phyloP scores from a whole-genome alignment of 1,140 invertebrate species.

The Drosophila willistoni region DNA sequence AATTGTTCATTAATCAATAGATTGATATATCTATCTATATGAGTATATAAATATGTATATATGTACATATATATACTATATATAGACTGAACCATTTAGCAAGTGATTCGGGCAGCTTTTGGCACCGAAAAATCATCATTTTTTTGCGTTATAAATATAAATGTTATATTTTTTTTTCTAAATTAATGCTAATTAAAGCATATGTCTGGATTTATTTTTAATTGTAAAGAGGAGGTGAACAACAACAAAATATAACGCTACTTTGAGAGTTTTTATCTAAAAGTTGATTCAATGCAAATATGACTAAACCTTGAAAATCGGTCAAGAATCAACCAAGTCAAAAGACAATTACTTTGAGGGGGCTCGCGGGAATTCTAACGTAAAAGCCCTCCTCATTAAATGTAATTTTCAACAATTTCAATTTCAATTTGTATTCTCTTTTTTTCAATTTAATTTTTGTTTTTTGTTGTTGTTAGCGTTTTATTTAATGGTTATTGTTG shows the following conservation, averaged over 20 bases:
- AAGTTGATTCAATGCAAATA: slow-evolving; percentile 64
- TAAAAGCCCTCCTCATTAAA: slow-evolving; percentile 50
- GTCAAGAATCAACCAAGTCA: slow-evolving; percentile 27
- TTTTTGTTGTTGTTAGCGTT: slow-evolving; percentile 9
- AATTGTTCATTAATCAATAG: slow-evolving; percentile 9
- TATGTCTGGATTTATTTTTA: slow-evolving; percentile 49
- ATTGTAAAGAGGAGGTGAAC: slow-evolving; percentile 10
- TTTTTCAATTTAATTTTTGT: slow-evolving; percentile 12
- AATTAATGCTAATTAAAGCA: slow-evolving; percentile 66
- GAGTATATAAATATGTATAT: slow-evolving; percentile 4
- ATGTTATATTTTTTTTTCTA: slow-evolving; percentile 32
- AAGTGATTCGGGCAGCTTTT: slow-evolving; percentile 70
- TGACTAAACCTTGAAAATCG: slow-evolving; percentile 61
- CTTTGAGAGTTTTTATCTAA: slow-evolving; percentile 28
- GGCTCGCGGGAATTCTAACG: slow-evolving; percentile 9
- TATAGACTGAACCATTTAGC: slow-evolving; percentile 60
- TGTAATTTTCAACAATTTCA: slow-evolving; percentile 45
- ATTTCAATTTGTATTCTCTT: slow-evolving; percentile 29
- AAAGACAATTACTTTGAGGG: slow-evolving; percentile 32
- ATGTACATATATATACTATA: slow-evolving; percentile 13
- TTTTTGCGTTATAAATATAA: slow-evolving; percentile 64
- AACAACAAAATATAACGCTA: slow-evolving; percentile 17
- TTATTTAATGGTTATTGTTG: not conserved
- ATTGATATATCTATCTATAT: slow-evolving; percentile 1
- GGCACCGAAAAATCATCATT: slow-evolving; percentile 43